Conservation (phyloP, 1,140 invertebrate genomes). For the Linepithema humile region DNA sequence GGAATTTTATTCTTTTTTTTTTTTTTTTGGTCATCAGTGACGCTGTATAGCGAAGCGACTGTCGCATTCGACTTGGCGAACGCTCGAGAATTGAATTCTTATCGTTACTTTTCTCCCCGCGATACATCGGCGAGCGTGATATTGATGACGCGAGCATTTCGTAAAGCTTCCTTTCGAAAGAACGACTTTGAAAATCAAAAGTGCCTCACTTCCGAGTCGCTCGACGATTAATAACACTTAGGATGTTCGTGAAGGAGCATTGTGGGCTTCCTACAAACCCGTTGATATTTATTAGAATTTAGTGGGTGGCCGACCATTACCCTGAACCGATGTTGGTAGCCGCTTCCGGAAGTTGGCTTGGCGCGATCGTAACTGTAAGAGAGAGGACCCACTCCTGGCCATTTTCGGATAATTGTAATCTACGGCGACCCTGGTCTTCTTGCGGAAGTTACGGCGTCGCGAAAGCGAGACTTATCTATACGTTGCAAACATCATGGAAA, state of each 20-base stretch:
- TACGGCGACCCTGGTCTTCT: conserved; percentile 50
- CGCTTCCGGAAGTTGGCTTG: conserved; percentile 55
- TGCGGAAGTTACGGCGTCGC: conserved; percentile 56
- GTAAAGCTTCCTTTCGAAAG: neutral
- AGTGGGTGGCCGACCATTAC: conserved; percentile 60
- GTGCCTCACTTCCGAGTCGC: conserved; percentile 4
- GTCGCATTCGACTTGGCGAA: neutral
- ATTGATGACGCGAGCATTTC: conserved; percentile 37
- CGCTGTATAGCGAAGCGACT: neutral
- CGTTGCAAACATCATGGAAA: neutral
- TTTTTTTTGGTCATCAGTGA: neutral
- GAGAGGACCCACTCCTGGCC: conserved; percentile 54
- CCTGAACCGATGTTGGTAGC: neutral
- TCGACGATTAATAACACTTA: conserved; percentile 69
- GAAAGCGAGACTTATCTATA: neutral
- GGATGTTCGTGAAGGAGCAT: conserved; percentile 54
- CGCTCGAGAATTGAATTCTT: neutral
- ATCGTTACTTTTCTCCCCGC: neutral
- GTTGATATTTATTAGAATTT: conserved; percentile 73
- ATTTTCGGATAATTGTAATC: conserved; percentile 71
- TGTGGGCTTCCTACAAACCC: conserved; percentile 33
- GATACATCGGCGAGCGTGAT: conserved; percentile 1
- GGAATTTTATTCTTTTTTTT: neutral
- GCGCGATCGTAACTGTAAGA: conserved; percentile 60
- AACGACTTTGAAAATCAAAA: conserved; percentile 59